Conservation (phyloP, 2,888 invertebrate genomes). For the Pherbina coryleti region DNA sequence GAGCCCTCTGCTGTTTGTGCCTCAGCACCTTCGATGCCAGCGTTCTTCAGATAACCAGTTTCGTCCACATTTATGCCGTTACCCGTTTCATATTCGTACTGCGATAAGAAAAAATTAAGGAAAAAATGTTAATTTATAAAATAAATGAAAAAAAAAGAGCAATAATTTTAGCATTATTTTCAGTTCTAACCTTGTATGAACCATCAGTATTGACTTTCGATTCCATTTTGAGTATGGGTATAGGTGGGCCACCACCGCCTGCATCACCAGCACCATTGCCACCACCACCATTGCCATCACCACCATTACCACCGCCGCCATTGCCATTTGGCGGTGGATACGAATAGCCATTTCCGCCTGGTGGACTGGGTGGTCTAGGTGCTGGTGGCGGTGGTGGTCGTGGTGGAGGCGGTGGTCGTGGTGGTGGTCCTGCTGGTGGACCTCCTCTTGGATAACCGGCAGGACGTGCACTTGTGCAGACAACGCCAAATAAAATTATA, state of each 20-base stretch:
- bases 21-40: conserved; percentile 76
- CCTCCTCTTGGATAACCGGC: conserved; percentile 29
- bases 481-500: conserved; percentile 2
- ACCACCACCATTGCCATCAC: conserved; percentile 45
- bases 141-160: neutral
- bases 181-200: conserved; percentile 62
- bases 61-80: conserved; percentile 82
- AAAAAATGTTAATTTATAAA: neutral
- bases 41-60: conserved; percentile 79
- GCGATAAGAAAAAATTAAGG: conserved; percentile 49
- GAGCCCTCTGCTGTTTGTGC: conserved; percentile 79
- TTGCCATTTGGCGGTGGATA: conserved; percentile 40
- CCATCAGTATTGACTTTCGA: conserved; percentile 65
- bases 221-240: conserved; percentile 66
- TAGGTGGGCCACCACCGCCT: conserved; percentile 56
- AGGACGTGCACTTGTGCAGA: conserved; percentile 16
- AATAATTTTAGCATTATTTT: neutral
- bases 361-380: conserved; percentile 37
- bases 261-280: conserved; percentile 47
- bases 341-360: conserved; percentile 33
- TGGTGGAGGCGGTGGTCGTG: conserved; percentile 36
- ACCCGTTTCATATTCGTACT: conserved; percentile 81
- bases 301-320: conserved; percentile 45
- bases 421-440: conserved; percentile 44
- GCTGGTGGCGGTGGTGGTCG: conserved; percentile 36